These are phyloP conservation scores for Epicauta chinensis DNA, from an alignment of 1,140 invertebrate species.

Conservation along the genomic window DNA sequence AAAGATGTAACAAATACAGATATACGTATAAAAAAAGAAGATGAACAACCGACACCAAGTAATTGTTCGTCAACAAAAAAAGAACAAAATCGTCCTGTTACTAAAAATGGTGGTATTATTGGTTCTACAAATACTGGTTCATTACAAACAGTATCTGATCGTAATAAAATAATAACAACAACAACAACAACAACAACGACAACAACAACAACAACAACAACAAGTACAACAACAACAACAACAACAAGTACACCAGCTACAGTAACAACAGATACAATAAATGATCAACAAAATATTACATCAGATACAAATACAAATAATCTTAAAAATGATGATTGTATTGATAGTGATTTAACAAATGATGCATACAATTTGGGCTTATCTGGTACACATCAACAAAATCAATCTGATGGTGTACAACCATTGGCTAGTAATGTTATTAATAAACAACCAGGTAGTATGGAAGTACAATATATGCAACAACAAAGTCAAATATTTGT, in stretches of 20 bases:
- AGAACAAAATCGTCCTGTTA: conserved; percentile 30
- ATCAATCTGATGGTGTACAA: conserved; percentile 55
- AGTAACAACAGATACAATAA: no score
- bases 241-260: no score
- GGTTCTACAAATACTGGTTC: conserved; percentile 42
- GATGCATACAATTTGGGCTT: conserved; percentile 28
- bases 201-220: no score
- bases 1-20: conserved; percentile 36
- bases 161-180: no score
- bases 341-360: conserved; percentile 25
- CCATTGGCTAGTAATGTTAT: conserved; percentile 70
- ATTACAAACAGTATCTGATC: conserved; percentile 23
- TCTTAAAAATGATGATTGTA: conserved; percentile 23
- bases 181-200: no score
- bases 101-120: conserved; percentile 41
- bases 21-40: conserved; percentile 40
- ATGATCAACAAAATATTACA: background rate
- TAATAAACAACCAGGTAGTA: conserved; percentile 71
- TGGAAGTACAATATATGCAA: conserved; percentile 82
- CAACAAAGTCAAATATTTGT: conserved; percentile 98
- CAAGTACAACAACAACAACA: no score
- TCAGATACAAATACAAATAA: conserved; percentile 6
- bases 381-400: conserved; percentile 23
- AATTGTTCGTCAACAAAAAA: conserved; percentile 33
- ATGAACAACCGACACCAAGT: conserved; percentile 36